These are phyloP conservation scores for Cygnus atratus DNA, from an alignment of 2,113 vertebrate genomes.

Conservation along the genomic window DNA sequence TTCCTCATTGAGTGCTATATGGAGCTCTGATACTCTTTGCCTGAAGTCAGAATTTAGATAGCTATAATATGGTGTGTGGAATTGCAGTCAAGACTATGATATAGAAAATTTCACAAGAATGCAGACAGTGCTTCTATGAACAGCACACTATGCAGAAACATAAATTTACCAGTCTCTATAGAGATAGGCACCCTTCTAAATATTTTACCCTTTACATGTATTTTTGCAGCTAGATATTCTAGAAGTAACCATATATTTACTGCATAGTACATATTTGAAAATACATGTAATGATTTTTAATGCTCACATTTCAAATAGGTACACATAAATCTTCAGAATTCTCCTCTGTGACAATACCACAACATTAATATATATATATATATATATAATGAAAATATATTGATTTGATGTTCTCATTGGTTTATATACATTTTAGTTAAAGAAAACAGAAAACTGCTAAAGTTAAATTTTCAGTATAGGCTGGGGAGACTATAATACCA, in stretches of 20 bases:
- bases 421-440: neutral
- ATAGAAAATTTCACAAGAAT: neutral
- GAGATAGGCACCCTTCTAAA: neutral
- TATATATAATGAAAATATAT: too few relatives aligned
- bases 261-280: constrained; percentile 2
- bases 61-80: neutral
- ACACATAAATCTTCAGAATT: neutral
- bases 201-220: neutral
- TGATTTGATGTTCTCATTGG: neutral
- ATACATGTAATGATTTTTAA: neutral
- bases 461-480: neutral
- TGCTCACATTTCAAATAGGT: neutral
- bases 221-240: neutral
- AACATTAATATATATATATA: neutral
- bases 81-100: neutral
- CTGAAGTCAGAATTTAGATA: neutral
- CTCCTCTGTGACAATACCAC: neutral
- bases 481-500: neutral
- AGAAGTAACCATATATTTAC: neutral
- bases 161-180: neutral
- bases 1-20: neutral
- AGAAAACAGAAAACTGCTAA: neutral
- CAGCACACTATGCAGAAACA: neutral
- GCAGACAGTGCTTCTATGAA: neutral
- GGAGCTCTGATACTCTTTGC: neutral